Evolutionary conservation across 1,140 invertebrate species (phyloP).

Genomic region (Lethrus apterus): DNA sequence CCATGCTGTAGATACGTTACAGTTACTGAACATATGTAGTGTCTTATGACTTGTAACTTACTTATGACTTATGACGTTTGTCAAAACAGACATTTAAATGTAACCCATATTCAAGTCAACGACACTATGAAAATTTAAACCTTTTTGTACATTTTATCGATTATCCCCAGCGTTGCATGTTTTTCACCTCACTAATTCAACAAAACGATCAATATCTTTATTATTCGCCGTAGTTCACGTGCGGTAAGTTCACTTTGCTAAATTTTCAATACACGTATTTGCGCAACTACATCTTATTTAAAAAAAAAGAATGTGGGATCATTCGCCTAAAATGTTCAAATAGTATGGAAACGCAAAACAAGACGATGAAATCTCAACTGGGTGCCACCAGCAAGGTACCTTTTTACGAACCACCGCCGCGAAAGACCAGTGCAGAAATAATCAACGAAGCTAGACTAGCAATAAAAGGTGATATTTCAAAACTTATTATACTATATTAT

Average conservation of each 20-base stretch:
- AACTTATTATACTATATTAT: neutral
- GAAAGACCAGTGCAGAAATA: constrained; percentile 66
- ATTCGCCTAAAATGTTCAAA: neutral
- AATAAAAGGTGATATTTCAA: constrained; percentile 38
- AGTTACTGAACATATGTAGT: too few species aligned
- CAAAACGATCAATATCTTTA: constrained; percentile 23
- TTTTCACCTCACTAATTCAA: constrained; percentile 19
- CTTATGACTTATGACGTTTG: too few species aligned
- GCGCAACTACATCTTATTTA: neutral
- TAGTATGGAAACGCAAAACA: constrained; percentile 4
- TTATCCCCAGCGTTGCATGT: constrained; percentile 20
- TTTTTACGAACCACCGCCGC: constrained; percentile 34
- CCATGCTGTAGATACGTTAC: too few species aligned
- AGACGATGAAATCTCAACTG: constrained; percentile 11
- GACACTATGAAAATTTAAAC: neutral
- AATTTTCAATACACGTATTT: neutral
- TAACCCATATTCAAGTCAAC: too few species aligned
- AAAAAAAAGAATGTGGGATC: too few species aligned
- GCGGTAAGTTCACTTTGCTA: constrained; percentile 4
- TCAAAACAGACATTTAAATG: constrained; percentile 2
- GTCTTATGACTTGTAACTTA: too few species aligned
- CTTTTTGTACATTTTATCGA: constrained; percentile 11
- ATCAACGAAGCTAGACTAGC: constrained; percentile 67
- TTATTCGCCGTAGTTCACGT: constrained; percentile 14
- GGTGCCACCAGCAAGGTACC: constrained; percentile 26